Conservation (phyloP, 2,113 vertebrate genomes). For the Megaceryle torquata region DNA sequence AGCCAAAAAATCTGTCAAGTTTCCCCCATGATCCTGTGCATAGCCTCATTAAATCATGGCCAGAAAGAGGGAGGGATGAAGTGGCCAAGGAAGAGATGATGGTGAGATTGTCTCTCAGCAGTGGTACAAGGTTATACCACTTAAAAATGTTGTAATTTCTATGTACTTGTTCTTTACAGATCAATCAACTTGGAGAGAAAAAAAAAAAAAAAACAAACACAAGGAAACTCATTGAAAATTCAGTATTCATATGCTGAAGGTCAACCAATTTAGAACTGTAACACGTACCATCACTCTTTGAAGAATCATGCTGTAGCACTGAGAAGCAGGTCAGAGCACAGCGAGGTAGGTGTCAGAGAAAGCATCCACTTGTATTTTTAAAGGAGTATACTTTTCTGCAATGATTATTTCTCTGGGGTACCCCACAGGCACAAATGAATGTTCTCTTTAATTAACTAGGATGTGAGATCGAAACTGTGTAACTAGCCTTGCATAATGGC, state of each 20-base stretch:
- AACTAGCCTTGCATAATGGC: background rate
- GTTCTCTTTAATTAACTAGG: background rate
- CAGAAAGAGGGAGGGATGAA: background rate
- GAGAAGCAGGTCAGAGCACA: background rate
- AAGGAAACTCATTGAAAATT: background rate
- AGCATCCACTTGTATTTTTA: rapidly evolving
- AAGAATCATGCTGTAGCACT: background rate
- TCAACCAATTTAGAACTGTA: background rate
- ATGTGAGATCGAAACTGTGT: background rate
- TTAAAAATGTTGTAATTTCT: background rate
- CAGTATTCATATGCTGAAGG: background rate
- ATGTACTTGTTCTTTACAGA: background rate
- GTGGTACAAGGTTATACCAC: background rate
- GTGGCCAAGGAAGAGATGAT: rapidly evolving
- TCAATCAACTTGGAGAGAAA: background rate
- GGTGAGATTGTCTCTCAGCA: background rate
- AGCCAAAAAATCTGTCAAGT: background rate
- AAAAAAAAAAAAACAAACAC: background rate
- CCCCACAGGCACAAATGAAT: background rate
- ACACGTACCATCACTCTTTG: background rate
- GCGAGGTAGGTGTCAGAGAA: background rate
- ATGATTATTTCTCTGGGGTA: background rate
- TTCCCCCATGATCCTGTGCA: background rate
- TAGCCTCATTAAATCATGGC: background rate
- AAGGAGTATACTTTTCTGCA: background rate